Conservation (phyloP, 2,888 invertebrate genomes). For the Brenthis ino region DNA sequence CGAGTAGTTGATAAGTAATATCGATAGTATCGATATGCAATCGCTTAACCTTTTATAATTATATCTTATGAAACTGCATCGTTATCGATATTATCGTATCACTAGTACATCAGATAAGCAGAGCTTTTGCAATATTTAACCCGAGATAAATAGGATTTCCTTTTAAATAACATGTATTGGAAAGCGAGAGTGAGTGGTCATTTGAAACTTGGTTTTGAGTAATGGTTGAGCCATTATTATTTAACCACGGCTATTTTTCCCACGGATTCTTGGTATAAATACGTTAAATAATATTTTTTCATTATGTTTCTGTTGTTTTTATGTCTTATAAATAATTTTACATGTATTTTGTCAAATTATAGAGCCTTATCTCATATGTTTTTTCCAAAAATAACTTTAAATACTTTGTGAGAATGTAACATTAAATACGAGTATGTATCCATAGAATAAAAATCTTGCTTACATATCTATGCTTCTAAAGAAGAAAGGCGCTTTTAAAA, state of each 20-base stretch:
- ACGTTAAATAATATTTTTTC: neutral
- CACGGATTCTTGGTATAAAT: neutral
- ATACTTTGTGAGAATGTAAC: too few relatives aligned
- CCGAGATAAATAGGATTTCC: constrained; percentile 25
- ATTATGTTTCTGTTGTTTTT: neutral
- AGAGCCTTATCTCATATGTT: too few relatives aligned
- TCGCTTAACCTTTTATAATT: constrained; percentile 24
- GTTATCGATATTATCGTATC: constrained; percentile 27
- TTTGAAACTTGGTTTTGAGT: constrained; percentile 11
- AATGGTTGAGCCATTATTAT: neutral
- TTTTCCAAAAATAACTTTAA: too few relatives aligned
- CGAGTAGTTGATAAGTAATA: constrained; percentile 3
- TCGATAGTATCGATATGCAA: constrained; percentile 16
- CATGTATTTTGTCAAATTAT: neutral
- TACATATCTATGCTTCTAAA: neutral
- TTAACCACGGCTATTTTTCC: neutral
- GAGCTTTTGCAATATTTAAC: constrained; percentile 20
- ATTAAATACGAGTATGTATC: neutral
- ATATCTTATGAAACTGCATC: constrained; percentile 15
- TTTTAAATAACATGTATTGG: constrained; percentile 24
- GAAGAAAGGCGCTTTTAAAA: constrained; percentile 3
- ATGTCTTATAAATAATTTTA: neutral
- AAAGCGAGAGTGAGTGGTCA: constrained; percentile 21
- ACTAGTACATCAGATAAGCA: constrained; percentile 25
- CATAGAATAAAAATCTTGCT: neutral